Evolutionary conservation across 92 coral and sea anemone genomes (phyloP), one percentile per base, ranked within the genome.

Genomic region (Umimayanthus kanabou): DNA sequence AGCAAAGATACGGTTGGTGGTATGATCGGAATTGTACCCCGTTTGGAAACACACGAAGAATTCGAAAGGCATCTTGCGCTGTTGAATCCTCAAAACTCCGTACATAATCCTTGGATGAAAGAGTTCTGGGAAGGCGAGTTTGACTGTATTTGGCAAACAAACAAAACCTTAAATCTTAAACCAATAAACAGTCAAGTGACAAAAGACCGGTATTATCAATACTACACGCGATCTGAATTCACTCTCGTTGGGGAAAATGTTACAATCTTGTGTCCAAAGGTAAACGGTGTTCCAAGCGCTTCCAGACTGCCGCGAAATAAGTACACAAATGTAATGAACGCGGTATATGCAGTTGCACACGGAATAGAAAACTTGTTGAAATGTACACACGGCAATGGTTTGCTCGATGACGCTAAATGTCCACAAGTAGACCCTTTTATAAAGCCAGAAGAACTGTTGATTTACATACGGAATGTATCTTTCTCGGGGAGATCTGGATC

Each of bases 271-370:
- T 95, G 96, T 67, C 91, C 95, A 6, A 89, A 81, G 73, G 66
- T 72, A 25, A 82, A 91, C 57, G 94, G 92, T 2, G 57, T 85
- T 28, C 99, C 99, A 61, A 93, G 88, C 15, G 93, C 97, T 40
- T 70, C 70, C 67, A 61, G 33, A 33, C 78, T 97, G 67, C 99
- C 99, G 14, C 92, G 97, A 20, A 97, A 97, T 83, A 97, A 97
- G 66, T 97, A 95, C 90, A 94, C 98, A 65, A 95, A 97, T 73
- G 99, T 97, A 43, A 97, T 97, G 98, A 98, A 97, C 83, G 99
- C 99, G 5, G 92, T 97, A 1, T 92, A 97, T 71, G 94, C 99
- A 0, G 94, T 95, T 1, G 97, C 92, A 9, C 61, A 90, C 47
- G 96, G 94, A 1, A 89, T 97, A 23, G 88, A 92, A 10, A 88